phyloP scores from a whole-genome alignment of 2,113 vertebrate genomes.

The Campylomormyrus tamandua region DNA sequence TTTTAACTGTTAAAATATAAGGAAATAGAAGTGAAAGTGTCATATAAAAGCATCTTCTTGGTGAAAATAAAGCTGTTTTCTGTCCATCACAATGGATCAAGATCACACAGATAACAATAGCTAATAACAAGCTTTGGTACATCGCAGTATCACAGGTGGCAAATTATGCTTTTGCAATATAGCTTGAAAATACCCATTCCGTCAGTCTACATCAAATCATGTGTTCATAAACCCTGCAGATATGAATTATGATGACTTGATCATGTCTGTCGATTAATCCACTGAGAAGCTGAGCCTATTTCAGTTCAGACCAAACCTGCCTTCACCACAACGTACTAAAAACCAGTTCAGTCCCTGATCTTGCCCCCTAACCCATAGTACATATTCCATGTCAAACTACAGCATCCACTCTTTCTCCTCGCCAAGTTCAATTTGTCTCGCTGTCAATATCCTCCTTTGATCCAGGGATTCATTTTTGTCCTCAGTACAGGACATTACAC shows the following conservation, averaged over 20 bases:
- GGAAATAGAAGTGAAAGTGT: not conserved
- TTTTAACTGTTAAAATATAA: not conserved
- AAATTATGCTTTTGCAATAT: not conserved
- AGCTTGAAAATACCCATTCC: not conserved
- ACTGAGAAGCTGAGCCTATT: not conserved
- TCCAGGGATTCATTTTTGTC: not conserved
- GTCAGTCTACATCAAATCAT: not conserved
- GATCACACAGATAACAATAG: not conserved
- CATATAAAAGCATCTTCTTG: not conserved
- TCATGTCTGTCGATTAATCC: not conserved
- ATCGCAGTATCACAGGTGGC: not conserved
- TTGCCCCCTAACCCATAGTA: not conserved
- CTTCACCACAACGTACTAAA: not conserved
- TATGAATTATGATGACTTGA: not conserved
- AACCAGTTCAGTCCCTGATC: not conserved
- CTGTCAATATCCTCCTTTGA: not conserved
- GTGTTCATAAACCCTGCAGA: not conserved
- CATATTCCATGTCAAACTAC: not conserved
- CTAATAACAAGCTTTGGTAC: not conserved
- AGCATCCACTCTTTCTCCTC: not conserved
- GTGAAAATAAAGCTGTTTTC: not conserved
- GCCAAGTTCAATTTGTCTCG: not conserved
- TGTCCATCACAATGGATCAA: not conserved
- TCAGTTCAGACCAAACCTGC: not conserved
- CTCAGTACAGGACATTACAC: not conserved